These are phyloP conservation scores for Philotrypesis tridentata DNA, from an alignment of 1,140 invertebrate genomes.

Conservation along the genomic window DNA sequence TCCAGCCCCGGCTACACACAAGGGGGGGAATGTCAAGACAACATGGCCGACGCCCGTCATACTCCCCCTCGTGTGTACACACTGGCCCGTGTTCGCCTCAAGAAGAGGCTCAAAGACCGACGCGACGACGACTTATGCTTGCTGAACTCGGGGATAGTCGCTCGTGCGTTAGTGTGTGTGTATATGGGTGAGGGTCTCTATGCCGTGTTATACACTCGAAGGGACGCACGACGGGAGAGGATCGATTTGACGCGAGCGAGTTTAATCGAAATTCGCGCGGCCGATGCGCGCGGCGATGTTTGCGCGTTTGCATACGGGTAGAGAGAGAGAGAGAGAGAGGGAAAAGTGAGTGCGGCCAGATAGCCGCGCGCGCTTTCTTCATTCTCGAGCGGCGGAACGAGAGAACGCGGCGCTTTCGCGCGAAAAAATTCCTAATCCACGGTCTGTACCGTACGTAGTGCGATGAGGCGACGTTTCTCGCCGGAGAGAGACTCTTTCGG, in stretches of 20 bases:
- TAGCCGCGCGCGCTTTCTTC: background rate
- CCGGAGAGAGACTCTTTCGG: background rate
- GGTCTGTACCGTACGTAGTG: too few species aligned
- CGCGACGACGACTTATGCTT: slow-evolving; percentile 34
- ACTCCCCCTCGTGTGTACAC: slow-evolving; percentile 65
- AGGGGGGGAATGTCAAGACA: slow-evolving; percentile 74
- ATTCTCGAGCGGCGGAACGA: too few species aligned
- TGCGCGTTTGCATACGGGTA: too few species aligned
- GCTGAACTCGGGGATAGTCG: background rate
- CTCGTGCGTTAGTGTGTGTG: background rate
- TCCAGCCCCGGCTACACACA: slow-evolving; percentile 71
- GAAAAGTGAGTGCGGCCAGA: background rate
- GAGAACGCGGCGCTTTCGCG: background rate
- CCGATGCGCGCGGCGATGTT: background rate
- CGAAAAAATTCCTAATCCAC: background rate
- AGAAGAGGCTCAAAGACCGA: slow-evolving; percentile 66
- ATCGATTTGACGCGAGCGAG: background rate
- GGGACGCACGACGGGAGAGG: background rate
- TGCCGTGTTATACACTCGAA: too few species aligned
- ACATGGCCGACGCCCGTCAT: slow-evolving; percentile 75
- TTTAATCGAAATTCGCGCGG: slow-evolving; percentile 12
- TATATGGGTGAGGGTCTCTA: too few species aligned
- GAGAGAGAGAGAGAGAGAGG: too few species aligned
- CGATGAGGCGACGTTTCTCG: too few species aligned
- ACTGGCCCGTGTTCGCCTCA: slow-evolving; percentile 66